Evolutionary conservation across 2,113 vertebrate genomes (phyloP), one percentile per base, ranked within the genome.

Genomic region (Procavia capensis): DNA sequence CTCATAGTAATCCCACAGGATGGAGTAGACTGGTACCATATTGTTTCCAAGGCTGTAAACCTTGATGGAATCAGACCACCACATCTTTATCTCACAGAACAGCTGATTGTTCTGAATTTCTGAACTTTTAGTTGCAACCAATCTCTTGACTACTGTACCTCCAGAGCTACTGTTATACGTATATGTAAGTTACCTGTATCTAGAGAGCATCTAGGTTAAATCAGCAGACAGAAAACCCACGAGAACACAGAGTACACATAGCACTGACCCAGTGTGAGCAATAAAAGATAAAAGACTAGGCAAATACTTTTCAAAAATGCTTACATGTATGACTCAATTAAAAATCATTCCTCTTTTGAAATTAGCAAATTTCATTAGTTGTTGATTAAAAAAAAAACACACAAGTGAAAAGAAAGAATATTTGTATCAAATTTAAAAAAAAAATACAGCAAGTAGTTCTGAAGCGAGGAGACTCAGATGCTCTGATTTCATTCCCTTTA

Each of bases 341-440:
- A 92, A 94, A 78, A 93, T 39, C 0, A 72, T 43, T 88, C 5
- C 20, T 88, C 0, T 68, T 74, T 66, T 43, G 29, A 96, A 87
- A 50, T 83, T 24, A 79, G 57, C 88, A 95, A 68, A 31, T 86
- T 89, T 68, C 36, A 19, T 29, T 89, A 54, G 6, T 36, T 91
- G 45, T 78, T 95, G 19, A 93, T 79, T 84, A n/a, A n/a, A n/a
- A n/a, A n/a, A n/a, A n/a, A n/a, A n/a, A n/a, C n/a, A n/a, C n/a
- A n/a, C n/a, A 9, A 82, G 25, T 78, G 9, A 75, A 87, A 96
- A 95, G 57, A 13, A 93, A 86, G 34, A 87, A 63, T 29, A 92
- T 81, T 84, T 63, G 36, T 88, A 61, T 91, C 34, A 85, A 93
- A 91, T n/a, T 74, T 93, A 64, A 68, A 96, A 97, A 97, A 93